These are phyloP conservation scores for Muraenolepis orangiensis DNA, from an alignment of 2,797 vertebrate genomes.

Conservation along the genomic window DNA sequence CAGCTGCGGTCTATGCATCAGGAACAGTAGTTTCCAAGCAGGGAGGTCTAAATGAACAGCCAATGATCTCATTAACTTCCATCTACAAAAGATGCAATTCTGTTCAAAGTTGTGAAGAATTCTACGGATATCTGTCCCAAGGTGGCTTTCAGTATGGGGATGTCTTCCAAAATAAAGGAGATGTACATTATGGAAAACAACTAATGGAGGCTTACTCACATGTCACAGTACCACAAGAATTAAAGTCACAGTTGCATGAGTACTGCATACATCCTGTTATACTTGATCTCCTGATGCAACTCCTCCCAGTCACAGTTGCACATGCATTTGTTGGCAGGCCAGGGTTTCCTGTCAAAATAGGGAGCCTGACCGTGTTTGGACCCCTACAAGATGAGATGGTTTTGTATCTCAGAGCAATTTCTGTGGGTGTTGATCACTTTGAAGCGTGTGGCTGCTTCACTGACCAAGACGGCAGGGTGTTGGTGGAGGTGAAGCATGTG, in stretches of 20 bases:
- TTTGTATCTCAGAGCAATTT: conserved; percentile 74
- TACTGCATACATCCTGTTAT: conserved; percentile 83
- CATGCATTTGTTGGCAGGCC: conserved; percentile 50
- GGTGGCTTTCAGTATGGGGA: conserved; percentile 81
- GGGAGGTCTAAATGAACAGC: conserved; percentile 64
- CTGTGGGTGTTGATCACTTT: conserved; percentile 62
- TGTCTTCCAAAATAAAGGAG: conserved; percentile 71
- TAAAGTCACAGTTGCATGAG: conserved; percentile 68
- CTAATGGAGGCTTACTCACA: conserved; percentile 74
- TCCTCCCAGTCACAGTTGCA: conserved; percentile 63
- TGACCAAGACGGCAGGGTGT: conserved; percentile 73
- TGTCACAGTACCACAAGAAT: conserved; percentile 71
- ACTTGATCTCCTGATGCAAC: conserved; percentile 82
- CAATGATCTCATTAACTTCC: conserved; percentile 64
- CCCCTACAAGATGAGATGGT: conserved; percentile 82
- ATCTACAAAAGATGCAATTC: conserved; percentile 74
- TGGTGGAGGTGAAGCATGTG: conserved; percentile 77
- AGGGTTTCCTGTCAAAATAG: conserved; percentile 78
- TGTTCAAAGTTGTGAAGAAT: conserved; percentile 62
- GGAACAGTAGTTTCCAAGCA: conserved; percentile 67
- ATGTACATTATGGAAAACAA: conserved; percentile 77
- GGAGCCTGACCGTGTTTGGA: conserved; percentile 73
- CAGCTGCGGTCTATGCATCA: conserved; percentile 71
- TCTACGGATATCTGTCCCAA: conserved; percentile 70
- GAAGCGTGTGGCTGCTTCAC: conserved; percentile 82